Conservation (phyloP, 2,113 vertebrate genomes). For the Chamaetylas fuelleborni region DNA sequence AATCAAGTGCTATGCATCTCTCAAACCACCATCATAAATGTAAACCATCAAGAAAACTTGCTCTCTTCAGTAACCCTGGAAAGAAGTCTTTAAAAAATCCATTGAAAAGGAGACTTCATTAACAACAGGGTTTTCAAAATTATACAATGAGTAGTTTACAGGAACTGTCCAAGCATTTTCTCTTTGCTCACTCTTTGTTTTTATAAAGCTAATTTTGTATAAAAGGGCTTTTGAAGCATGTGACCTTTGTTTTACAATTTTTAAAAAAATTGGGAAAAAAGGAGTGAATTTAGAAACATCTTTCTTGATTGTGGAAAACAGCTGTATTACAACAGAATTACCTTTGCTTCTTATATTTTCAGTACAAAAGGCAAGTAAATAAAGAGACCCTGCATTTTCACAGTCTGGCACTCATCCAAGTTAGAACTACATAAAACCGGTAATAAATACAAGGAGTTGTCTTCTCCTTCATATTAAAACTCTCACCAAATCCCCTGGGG, state of each 20-base stretch:
- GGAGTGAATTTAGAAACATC: conserved; percentile 8
- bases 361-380: conserved; percentile 55
- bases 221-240: background rate
- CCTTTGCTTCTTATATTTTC: conserved; percentile 11
- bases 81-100: background rate
- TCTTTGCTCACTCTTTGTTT: background rate
- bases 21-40: background rate
- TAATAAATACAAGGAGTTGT: background rate
- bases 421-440: background rate
- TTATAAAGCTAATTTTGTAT: conserved; percentile 20
- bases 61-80: background rate
- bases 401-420: background rate
- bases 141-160: background rate
- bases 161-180: conserved; percentile 18
- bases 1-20: background rate
- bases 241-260: background rate
- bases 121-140: background rate
- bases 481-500: rapidly evolving
- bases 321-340: conserved; percentile 13
- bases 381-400: conserved; percentile 18
- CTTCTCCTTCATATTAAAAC: background rate
- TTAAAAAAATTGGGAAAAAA: background rate
- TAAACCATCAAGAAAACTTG: background rate
- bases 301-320: conserved; percentile 23
- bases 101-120: background rate